Evolutionary conservation across 37 sponge, comb jelly and placozoan species (phyloP), one percentile per base, ranked within the genome.

Genomic region (Chondrosia reniformis): DNA sequence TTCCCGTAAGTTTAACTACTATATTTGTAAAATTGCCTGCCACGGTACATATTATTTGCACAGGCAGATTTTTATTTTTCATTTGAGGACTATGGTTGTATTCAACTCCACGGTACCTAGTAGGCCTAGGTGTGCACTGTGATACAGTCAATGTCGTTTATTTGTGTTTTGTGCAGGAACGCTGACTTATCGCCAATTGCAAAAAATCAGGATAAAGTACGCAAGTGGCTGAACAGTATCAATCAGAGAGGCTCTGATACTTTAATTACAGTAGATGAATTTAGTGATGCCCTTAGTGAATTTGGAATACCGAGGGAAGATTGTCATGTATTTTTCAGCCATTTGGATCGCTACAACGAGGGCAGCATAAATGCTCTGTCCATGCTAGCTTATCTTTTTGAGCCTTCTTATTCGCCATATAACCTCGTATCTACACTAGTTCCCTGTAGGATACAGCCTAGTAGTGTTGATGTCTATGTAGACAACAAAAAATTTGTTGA

Each of bases 141-240:
- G n/a, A n/a, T n/a, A n/a, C n/a, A n/a, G n/a, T n/a, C n/a, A n/a
- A n/a, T n/a, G n/a, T n/a, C n/a, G n/a, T 49, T 49, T 49, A 49
- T 49, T 10, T 49, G 52, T 49, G 15, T 15, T 49, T 49, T 49
- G 52, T 49, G 15, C 22, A 69, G 72, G 36, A 34, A 69, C 21
- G 72, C 36, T 13, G 72, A 69, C 42, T 69, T 69, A 25, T 17
- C 72, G 72, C 72, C 72, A 22, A 69, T 69, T 39, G 72, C 72
- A 19, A 69, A 5, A 36, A 31, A 69, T 1, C 22, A 31, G n/a
- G 72, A 69, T 39, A 69, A 40, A 25, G 42, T 69, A 15, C 38
- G 42, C n/a, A 69, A 69, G 42, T 69, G 72, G 72, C 72, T 69
- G 72, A 69, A 36, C 43, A 40, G 44, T 7, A 25, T 69, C 37